phyloP scores from a whole-genome alignment of 2,888 invertebrate species.

The Eupeodes luniger region DNA sequence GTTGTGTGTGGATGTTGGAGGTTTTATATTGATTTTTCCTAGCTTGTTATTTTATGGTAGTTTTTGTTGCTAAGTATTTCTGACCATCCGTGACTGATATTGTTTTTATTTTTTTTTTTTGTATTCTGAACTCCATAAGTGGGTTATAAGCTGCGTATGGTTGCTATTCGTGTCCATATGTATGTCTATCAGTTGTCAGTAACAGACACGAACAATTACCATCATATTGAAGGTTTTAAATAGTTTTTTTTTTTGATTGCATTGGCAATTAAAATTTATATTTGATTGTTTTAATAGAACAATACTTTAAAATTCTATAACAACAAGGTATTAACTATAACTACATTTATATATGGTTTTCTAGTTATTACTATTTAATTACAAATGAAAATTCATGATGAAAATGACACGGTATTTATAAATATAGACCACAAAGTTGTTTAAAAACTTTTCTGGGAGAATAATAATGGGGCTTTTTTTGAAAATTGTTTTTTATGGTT shows the following conservation, averaged over 20 bases:
- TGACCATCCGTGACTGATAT: conserved; percentile 21
- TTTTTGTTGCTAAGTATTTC: conserved; percentile 18
- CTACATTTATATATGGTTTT: neutral
- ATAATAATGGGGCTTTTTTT: too few relatives aligned
- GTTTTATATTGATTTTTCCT: conserved; percentile 30
- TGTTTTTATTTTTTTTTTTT: neutral
- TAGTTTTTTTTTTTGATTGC: neutral
- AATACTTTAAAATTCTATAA: neutral
- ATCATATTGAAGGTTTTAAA: conserved; percentile 29
- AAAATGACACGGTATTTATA: neutral
- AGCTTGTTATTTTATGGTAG: neutral
- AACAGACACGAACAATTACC: conserved; percentile 13
- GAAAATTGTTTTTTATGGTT: too few relatives aligned
- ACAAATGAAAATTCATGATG: neutral
- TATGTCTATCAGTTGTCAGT: conserved; percentile 25
- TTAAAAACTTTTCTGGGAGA: too few relatives aligned
- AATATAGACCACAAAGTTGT: neutral
- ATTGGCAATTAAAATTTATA: conserved; percentile 30
- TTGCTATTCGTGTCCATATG: neutral
- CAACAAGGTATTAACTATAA: too few relatives aligned
- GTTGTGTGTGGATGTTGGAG: neutral
- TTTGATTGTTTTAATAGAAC: conserved; percentile 20
- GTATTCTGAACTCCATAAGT: neutral
- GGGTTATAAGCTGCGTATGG: neutral
- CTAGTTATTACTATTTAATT: neutral